phyloP scores from a whole-genome alignment of 2,888 invertebrate species.

The Thereva nobilitata region DNA sequence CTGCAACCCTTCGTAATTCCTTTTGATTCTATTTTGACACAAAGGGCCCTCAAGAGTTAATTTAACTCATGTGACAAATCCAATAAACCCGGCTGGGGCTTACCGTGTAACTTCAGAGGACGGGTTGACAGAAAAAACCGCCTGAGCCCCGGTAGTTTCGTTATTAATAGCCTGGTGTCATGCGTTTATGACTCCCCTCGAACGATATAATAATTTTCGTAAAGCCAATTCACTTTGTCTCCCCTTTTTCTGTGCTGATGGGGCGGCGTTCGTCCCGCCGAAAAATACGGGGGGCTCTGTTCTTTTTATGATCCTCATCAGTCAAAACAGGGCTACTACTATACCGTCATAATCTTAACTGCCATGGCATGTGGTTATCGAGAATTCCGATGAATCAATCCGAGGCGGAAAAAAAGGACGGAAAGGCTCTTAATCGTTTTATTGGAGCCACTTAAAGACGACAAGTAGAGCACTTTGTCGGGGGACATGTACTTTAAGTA shows the following conservation, averaged over 20 bases:
- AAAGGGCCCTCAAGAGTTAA: constrained; percentile 22
- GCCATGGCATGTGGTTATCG: not conserved
- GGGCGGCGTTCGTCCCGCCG: not conserved
- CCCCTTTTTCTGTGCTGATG: not conserved
- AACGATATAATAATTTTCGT: constrained; percentile 13
- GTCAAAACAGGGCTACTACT: not conserved
- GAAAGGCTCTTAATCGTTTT: constrained; percentile 21
- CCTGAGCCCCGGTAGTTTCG: constrained; percentile 10
- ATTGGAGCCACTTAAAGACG: constrained; percentile 23
- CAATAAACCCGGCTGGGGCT: constrained; percentile 20
- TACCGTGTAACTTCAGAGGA: not conserved
- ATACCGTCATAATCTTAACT: constrained; percentile 14
- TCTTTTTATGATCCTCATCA: constrained; percentile 16
- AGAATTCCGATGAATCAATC: constrained; percentile 14
- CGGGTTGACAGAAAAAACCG: constrained; percentile 5
- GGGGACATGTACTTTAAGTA: not conserved
- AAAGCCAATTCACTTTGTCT: constrained; percentile 8
- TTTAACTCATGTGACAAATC: constrained; percentile 33
- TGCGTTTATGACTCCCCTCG: constrained; percentile 1
- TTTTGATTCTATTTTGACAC: constrained; percentile 32
- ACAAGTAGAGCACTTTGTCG: constrained; percentile 24
- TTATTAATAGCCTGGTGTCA: constrained; percentile 19
- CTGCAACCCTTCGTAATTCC: constrained; percentile 5
- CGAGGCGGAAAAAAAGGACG: not conserved
- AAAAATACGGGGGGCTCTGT: constrained; percentile 1